These are phyloP conservation scores for Amblyraja radiata DNA, from an alignment of 2,797 vertebrate genomes.

Conservation along the genomic window DNA sequence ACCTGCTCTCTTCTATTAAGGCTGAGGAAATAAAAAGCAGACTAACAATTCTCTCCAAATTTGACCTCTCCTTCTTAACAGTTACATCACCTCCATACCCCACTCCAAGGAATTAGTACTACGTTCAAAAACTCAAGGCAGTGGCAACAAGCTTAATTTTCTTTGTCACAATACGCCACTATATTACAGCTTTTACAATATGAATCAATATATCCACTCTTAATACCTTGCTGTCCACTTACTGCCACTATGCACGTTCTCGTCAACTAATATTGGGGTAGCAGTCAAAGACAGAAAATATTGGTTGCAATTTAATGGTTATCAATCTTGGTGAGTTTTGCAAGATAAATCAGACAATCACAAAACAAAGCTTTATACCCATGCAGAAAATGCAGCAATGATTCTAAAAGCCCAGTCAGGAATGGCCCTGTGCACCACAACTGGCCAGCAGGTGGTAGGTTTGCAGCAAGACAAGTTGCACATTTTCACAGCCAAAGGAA, in stretches of 20 bases:
- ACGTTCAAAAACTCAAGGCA: neutral
- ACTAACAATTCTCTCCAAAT: neutral
- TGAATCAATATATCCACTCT: neutral
- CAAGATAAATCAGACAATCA: neutral
- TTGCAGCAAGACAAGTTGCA: neutral
- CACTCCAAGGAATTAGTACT: neutral
- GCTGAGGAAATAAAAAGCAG: too few species aligned
- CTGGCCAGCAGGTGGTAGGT: constrained; percentile 31
- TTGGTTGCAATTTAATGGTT: too few species aligned
- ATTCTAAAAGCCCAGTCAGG: neutral
- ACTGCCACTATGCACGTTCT: neutral
- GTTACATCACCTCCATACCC: neutral
- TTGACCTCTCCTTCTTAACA: neutral
- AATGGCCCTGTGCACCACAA: neutral
- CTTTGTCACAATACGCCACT: too few species aligned
- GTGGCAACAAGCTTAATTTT: neutral
- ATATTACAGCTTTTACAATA: neutral
- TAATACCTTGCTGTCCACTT: neutral
- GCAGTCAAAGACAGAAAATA: neutral
- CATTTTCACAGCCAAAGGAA: neutral
- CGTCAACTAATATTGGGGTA: neutral
- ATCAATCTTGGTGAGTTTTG: neutral
- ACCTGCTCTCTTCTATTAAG: neutral
- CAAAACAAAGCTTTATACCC: neutral
- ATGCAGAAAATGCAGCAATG: neutral